Evolutionary conservation across 2,888 invertebrate genomes (phyloP).

Genomic region (Hoplodrina ambigua): DNA sequence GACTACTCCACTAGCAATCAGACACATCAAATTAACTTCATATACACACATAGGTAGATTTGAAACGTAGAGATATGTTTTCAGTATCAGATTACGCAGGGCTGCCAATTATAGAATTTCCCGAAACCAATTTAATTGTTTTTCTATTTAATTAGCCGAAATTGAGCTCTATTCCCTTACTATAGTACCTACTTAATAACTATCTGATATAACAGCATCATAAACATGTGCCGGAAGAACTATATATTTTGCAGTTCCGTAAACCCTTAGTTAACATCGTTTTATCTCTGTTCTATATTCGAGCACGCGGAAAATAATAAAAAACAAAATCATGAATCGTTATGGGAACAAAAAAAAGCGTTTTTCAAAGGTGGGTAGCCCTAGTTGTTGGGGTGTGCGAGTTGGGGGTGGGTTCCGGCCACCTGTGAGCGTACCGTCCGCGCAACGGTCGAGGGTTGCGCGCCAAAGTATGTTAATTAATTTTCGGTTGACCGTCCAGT

Average conservation of each 20-base stretch:
- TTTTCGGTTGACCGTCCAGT: slow-evolving; percentile 89
- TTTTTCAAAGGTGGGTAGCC: slow-evolving; percentile 67
- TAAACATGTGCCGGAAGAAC: slow-evolving; percentile 12
- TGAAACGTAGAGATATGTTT: slow-evolving; percentile 48
- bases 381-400: slow-evolving; percentile 67
- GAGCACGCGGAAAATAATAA: slow-evolving; percentile 52
- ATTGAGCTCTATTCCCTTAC: background rate
- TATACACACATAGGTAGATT: slow-evolving; percentile 27
- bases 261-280: slow-evolving; percentile 54
- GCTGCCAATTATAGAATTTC: slow-evolving; percentile 40
- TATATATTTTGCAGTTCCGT: slow-evolving; percentile 26
- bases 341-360: slow-evolving; percentile 63
- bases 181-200: background rate
- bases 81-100: slow-evolving; percentile 43
- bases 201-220: slow-evolving; percentile 5
- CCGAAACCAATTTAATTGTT: background rate
- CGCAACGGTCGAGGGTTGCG: slow-evolving; percentile 80
- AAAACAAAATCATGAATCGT: slow-evolving; percentile 62
- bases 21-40: slow-evolving; percentile 52
- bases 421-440: slow-evolving; percentile 76
- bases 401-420: slow-evolving; percentile 75
- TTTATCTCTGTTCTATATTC: slow-evolving; percentile 52
- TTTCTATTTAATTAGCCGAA: slow-evolving; percentile 15
- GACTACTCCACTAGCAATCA: slow-evolving; percentile 46
- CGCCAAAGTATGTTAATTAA: slow-evolving; percentile 90